Evolutionary conservation across 2,797 vertebrate species (phyloP).

Genomic region (Lepidocolaptes lacrymiger): DNA sequence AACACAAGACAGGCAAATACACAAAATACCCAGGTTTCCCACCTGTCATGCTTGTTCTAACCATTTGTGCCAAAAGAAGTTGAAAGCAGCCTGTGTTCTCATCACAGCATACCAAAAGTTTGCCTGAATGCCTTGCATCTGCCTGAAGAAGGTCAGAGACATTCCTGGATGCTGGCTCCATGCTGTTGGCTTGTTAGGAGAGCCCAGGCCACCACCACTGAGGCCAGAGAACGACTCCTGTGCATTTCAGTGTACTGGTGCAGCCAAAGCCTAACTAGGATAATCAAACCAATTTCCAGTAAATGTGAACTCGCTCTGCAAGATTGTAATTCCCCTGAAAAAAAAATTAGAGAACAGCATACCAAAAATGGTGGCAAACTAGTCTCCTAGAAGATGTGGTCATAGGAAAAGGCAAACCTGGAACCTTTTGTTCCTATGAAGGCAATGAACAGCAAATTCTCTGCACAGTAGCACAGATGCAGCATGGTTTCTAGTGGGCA

Average conservation of each 20-base stretch:
- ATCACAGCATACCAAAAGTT: rapidly evolving
- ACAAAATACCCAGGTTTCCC: background rate
- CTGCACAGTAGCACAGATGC: rapidly evolving
- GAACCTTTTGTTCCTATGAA: background rate
- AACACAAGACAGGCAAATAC: rapidly evolving
- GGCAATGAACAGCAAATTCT: background rate
- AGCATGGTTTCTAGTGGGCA: rapidly evolving
- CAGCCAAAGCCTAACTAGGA: background rate
- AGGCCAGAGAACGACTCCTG: background rate
- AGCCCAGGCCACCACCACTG: rapidly evolving
- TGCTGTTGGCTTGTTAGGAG: background rate
- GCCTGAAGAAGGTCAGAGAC: rapidly evolving
- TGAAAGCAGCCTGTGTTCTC: background rate
- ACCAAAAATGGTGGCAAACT: background rate
- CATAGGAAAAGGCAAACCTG: background rate
- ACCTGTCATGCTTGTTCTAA: rapidly evolving
- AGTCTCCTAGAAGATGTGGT: background rate
- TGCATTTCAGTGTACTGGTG: rapidly evolving
- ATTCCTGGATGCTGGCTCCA: rapidly evolving
- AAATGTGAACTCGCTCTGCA: rapidly evolving
- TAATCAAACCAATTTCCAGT: background rate
- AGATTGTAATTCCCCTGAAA: background rate
- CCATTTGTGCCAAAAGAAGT: background rate
- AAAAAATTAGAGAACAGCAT: rapidly evolving
- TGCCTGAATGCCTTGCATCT: rapidly evolving